phyloP scores from a whole-genome alignment of 1,140 invertebrate genomes.

The Mya arenaria region DNA sequence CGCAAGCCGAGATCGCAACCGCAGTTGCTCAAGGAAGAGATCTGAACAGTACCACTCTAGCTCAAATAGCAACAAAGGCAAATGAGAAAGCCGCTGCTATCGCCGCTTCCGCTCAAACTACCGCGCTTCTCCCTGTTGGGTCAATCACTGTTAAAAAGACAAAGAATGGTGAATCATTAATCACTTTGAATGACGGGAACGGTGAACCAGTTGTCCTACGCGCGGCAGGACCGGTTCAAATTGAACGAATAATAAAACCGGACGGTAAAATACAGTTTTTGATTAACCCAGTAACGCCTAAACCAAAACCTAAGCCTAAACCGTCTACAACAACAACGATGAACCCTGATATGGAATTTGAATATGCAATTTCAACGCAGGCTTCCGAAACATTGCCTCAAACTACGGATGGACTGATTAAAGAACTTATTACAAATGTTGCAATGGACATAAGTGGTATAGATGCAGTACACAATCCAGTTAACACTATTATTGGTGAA shows the following conservation, averaged over 20 bases:
- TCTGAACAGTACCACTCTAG: conserved; percentile 2
- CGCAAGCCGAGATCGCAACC: conserved; percentile 43
- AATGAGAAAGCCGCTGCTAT: neutral
- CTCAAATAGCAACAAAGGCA: neutral
- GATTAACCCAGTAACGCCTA: conserved; percentile 33
- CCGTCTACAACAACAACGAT: neutral
- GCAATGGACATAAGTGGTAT: neutral
- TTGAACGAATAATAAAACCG: conserved; percentile 43
- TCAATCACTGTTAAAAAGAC: conserved; percentile 32
- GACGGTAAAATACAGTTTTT: conserved; percentile 47
- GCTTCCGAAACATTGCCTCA: neutral
- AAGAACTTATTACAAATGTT: too few relatives aligned
- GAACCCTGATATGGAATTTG: neutral
- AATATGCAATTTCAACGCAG: neutral
- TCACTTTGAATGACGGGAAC: conserved; percentile 38
- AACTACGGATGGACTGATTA: neutral
- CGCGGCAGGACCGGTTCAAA: conserved; percentile 40
- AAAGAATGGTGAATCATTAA: conserved; percentile 42
- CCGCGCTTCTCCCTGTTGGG: conserved; percentile 1
- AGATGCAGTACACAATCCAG: too few relatives aligned
- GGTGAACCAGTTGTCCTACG: conserved; percentile 43
- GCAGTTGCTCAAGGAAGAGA: conserved; percentile 27
- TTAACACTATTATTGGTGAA: too few relatives aligned
- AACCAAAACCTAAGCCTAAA: neutral
- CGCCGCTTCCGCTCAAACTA: neutral